Evolutionary conservation across 2,113 vertebrate species (phyloP).

Genomic region (Triplophysa dalaica): DNA sequence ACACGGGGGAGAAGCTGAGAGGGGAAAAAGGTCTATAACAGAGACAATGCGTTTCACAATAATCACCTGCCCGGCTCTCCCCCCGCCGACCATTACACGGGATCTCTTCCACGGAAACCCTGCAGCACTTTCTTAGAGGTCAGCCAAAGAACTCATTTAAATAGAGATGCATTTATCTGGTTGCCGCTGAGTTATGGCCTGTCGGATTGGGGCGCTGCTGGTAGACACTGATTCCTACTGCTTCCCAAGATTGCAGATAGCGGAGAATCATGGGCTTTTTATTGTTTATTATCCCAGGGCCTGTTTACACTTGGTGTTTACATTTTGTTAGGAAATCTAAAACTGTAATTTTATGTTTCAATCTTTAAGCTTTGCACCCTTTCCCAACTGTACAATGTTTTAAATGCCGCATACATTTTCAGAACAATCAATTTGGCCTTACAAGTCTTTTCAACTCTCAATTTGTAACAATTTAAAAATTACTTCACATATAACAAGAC

Average conservation of each 20-base stretch:
- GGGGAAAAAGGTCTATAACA: conserved; percentile 59
- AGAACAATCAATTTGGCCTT: too few relatives aligned
- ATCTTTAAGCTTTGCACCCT: too few relatives aligned
- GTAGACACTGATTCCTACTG: conserved; percentile 38
- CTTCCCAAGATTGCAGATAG: conserved; percentile 41
- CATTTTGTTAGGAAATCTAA: neutral
- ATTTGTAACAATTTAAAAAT: too few relatives aligned
- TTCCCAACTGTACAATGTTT: too few relatives aligned
- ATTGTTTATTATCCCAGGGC: conserved; percentile 40
- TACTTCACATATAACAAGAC: too few relatives aligned
- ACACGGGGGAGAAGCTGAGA: conserved; percentile 51
- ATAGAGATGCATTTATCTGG: conserved; percentile 60
- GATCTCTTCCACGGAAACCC: conserved; percentile 30
- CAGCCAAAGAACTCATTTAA: conserved; percentile 62
- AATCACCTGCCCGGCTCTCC: conserved; percentile 55
- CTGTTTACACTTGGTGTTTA: neutral
- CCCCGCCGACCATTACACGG: conserved; percentile 26
- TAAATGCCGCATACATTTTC: too few relatives aligned
- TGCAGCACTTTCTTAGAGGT: conserved; percentile 54
- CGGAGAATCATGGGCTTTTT: conserved; percentile 30
- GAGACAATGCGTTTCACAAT: conserved; percentile 60
- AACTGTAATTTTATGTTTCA: too few relatives aligned
- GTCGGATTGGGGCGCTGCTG: conserved; percentile 51
- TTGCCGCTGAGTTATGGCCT: conserved; percentile 52
- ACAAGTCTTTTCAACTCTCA: too few relatives aligned